These are phyloP conservation scores for Danionella cerebrum DNA, from an alignment of 2,113 vertebrate species.

Conservation along the genomic window DNA sequence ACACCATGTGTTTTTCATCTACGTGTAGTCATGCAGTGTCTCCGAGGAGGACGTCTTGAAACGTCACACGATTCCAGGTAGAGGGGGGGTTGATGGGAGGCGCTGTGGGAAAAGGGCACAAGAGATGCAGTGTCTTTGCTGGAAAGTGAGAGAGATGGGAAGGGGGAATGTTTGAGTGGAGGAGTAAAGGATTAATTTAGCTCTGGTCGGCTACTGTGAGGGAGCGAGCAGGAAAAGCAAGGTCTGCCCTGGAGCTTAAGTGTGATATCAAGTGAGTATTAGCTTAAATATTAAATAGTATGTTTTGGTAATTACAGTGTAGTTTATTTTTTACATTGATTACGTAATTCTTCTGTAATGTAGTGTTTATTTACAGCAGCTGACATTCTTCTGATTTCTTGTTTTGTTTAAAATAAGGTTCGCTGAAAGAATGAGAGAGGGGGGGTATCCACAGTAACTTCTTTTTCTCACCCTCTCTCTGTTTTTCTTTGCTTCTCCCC, in stretches of 20 bases:
- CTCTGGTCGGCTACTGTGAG: slow-evolving; percentile 46
- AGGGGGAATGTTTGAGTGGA: slow-evolving; percentile 63
- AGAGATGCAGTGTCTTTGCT: slow-evolving; percentile 73
- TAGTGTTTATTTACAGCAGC: background rate
- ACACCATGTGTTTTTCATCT: slow-evolving; percentile 72
- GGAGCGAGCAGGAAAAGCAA: slow-evolving; percentile 39
- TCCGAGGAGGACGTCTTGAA: slow-evolving; percentile 57
- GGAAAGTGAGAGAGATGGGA: slow-evolving; percentile 57
- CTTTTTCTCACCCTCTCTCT: background rate
- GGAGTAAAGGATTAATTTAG: slow-evolving; percentile 67
- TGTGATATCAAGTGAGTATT: slow-evolving; percentile 32
- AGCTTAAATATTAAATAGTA: background rate
- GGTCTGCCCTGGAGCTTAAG: slow-evolving; percentile 23
- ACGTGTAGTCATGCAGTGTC: slow-evolving; percentile 56
- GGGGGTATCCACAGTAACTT: no score
- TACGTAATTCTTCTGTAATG: background rate
- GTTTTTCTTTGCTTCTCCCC: background rate
- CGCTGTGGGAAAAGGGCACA: slow-evolving; percentile 55
- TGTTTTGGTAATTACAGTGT: background rate
- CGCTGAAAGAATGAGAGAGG: no score
- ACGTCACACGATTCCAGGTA: slow-evolving; percentile 62
- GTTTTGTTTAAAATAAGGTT: no score
- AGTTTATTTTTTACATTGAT: background rate
- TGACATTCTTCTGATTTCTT: background rate
- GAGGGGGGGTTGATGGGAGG: slow-evolving; percentile 44